Conservation (phyloP, 2,888 invertebrate genomes). For the Limulus polyphemus region DNA sequence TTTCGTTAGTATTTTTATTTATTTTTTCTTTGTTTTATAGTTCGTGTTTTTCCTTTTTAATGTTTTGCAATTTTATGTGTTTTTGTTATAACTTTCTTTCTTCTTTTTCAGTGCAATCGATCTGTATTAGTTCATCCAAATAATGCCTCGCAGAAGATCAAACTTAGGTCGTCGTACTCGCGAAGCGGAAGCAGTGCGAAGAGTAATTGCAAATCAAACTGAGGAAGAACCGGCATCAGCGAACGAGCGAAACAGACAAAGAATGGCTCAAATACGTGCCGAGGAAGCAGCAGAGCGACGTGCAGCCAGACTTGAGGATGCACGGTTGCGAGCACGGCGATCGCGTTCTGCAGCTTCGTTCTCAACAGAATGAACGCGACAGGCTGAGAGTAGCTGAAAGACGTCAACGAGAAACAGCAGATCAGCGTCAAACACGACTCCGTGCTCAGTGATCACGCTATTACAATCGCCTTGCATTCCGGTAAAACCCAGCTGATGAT, state of each 20-base stretch:
- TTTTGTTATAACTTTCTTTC: too few relatives aligned
- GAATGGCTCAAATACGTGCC: constrained; percentile 8
- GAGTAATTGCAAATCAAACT: too few relatives aligned
- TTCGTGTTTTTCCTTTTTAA: too few relatives aligned
- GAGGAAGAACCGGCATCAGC: constrained; percentile 7
- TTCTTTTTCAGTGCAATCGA: too few relatives aligned
- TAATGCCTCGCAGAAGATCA: too few relatives aligned
- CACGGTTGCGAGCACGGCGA: constrained; percentile 1
- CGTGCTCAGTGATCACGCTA: too few relatives aligned
- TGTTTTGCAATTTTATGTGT: too few relatives aligned
- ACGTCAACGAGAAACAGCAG: constrained; percentile 8
- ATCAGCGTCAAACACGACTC: constrained; percentile 7
- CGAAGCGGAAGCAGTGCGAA: too few relatives aligned
- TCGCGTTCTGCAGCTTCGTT: constrained; percentile 7
- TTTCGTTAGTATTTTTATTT: too few relatives aligned
- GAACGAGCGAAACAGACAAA: constrained; percentile 9
- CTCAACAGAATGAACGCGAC: constrained; percentile 7
- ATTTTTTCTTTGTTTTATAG: too few relatives aligned
- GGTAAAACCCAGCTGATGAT: constrained; percentile 4
- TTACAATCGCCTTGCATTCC: constrained; percentile 4
- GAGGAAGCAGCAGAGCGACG: constrained; percentile 5
- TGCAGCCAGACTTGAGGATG: constrained; percentile 9
- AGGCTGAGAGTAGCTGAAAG: constrained; percentile 7
- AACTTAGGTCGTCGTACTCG: too few relatives aligned
- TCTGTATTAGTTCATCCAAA: too few relatives aligned